These are phyloP conservation scores for Junonia oenone DNA, from an alignment of 2,888 invertebrate species.

Conservation along the genomic window DNA sequence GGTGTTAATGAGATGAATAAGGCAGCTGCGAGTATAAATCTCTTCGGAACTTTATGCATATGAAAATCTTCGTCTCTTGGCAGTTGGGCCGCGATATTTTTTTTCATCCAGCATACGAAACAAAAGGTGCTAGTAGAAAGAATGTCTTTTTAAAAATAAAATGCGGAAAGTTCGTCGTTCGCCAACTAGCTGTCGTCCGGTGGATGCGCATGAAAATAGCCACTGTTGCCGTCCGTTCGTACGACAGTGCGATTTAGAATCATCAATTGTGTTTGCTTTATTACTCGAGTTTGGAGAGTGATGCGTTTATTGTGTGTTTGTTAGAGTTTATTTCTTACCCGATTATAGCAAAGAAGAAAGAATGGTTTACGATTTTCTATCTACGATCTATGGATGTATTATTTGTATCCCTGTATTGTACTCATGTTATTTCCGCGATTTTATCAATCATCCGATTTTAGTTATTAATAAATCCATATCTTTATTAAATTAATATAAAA, in stretches of 20 bases:
- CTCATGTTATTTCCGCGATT: too few species aligned
- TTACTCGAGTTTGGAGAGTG: neutral
- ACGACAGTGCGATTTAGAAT: constrained; percentile 29
- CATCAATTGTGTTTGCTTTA: constrained; percentile 20
- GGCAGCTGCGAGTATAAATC: neutral
- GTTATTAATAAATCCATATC: too few species aligned
- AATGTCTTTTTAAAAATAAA: constrained; percentile 68
- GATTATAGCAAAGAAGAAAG: too few species aligned
- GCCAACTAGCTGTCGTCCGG: constrained; percentile 70
- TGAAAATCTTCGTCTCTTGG: constrained; percentile 17
- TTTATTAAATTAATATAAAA: too few species aligned
- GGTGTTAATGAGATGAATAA: neutral
- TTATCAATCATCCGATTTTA: too few species aligned
- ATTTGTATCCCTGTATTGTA: too few species aligned
- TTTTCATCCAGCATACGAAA: constrained; percentile 39
- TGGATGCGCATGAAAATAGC: constrained; percentile 32
- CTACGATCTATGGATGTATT: too few species aligned
- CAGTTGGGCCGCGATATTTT: constrained; percentile 24
- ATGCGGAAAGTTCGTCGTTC: constrained; percentile 55
- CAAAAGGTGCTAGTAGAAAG: constrained; percentile 57
- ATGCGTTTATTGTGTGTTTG: neutral
- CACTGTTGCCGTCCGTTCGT: constrained; percentile 42
- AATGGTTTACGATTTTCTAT: too few species aligned
- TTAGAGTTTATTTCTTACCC: too few species aligned
- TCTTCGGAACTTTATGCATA: neutral